Percentiles rank a stretch among this genome's conserved stretches.
Conservation (phyloP, 2,113 vertebrate species). For the Chloroceryle aenea region DNA sequence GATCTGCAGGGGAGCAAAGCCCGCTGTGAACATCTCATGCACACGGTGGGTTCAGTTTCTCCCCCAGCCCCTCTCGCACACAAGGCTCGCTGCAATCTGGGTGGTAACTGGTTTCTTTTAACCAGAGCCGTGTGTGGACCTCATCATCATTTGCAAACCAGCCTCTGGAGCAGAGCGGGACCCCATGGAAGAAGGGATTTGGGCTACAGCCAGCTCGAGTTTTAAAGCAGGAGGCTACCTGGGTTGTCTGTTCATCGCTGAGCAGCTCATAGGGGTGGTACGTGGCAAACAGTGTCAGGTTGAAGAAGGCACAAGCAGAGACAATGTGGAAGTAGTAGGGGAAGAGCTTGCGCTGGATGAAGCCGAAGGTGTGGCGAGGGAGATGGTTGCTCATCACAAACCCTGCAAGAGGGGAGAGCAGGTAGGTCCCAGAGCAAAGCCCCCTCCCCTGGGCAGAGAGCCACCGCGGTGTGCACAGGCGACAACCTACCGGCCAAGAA, state of each 20-base stretch:
- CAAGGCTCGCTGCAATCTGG: rapidly evolving
- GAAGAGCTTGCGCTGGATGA: conserved; percentile 82
- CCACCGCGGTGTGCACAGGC: rapidly evolving
- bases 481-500: conserved; percentile 79
- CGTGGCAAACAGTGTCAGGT: conserved; percentile 80
- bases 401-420: not conserved
- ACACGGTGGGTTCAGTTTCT: rapidly evolving
- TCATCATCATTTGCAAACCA: rapidly evolving
- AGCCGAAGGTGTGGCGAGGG: conserved; percentile 81
- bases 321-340: conserved; percentile 83
- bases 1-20: not conserved
- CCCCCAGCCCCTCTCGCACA: not conserved
- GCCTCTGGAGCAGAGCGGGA: not conserved
- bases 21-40: rapidly evolving
- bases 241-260: conserved; percentile 72
- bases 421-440: not conserved
- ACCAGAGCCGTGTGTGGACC: not conserved
- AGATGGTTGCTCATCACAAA: conserved; percentile 83
- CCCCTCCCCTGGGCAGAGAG: not conserved
- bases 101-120: not conserved
- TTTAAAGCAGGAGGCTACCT: conserved; percentile 59
- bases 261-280: conserved; percentile 79
- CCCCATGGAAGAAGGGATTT: not conserved
- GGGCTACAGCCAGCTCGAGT: rapidly evolving
- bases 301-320: conserved; percentile 84